These are phyloP conservation scores for Brassicogethes aeneus DNA, from an alignment of 2,888 invertebrate species.

Conservation along the genomic window DNA sequence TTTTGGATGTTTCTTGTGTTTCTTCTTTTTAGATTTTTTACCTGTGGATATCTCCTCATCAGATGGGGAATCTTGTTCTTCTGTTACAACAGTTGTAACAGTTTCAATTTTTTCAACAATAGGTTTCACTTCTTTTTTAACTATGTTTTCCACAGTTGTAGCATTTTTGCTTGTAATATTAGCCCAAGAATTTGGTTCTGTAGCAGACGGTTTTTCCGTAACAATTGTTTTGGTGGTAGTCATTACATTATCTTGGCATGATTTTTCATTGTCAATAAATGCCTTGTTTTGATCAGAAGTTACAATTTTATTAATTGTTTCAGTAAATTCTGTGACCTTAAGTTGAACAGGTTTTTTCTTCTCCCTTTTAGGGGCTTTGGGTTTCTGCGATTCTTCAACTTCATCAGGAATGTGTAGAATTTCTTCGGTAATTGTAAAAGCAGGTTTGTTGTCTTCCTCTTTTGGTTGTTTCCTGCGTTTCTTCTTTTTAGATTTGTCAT, in stretches of 20 bases:
- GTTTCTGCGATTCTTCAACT: slow-evolving; percentile 4
- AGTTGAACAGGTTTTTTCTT: not conserved
- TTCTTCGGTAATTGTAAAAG: slow-evolving; percentile 6
- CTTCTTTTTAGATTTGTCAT: slow-evolving; percentile 11
- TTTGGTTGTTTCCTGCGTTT: slow-evolving; percentile 11
- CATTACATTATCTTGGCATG: not conserved
- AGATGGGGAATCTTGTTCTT: not conserved
- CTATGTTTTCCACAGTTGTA: not conserved
- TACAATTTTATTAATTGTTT: not conserved
- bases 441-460: slow-evolving; percentile 1
- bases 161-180: not conserved
- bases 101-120: not conserved
- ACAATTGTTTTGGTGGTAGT: not conserved
- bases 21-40: slow-evolving; percentile 2
- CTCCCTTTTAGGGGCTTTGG: not conserved
- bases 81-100: not conserved
- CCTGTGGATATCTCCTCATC: not conserved
- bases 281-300: not conserved
- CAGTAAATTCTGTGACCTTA: not conserved
- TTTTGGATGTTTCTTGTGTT: slow-evolving; percentile 3
- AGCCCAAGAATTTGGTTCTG: not conserved
- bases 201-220: not conserved
- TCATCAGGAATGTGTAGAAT: slow-evolving; percentile 2
- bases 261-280: not conserved
- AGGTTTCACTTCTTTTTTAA: not conserved